Evolutionary conservation across 2,888 invertebrate species (phyloP).

Genomic region (Lasius platythorax): DNA sequence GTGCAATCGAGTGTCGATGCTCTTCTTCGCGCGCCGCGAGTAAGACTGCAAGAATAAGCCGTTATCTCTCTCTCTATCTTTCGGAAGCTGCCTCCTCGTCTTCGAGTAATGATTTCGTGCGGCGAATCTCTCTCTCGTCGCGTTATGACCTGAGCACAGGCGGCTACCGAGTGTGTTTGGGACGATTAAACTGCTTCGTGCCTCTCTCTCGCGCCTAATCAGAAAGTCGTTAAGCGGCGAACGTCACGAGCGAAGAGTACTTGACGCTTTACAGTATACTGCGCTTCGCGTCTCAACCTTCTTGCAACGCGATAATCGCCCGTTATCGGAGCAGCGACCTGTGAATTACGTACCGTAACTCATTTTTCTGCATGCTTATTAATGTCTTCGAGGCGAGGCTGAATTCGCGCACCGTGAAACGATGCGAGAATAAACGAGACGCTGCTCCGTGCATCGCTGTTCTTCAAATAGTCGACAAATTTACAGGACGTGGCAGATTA

Average conservation of each 20-base stretch:
- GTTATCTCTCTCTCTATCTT: constrained; percentile 64
- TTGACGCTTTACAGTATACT: not conserved
- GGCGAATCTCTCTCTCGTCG: constrained; percentile 70
- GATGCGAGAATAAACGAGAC: not conserved
- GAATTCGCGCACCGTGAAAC: not conserved
- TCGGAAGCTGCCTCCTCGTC: constrained; percentile 64
- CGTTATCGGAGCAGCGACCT: constrained; percentile 46
- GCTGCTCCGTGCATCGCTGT: not conserved
- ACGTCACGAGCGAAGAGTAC: constrained; percentile 14
- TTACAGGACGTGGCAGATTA: not conserved
- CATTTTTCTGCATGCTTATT: constrained; percentile 39
- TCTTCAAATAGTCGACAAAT: not conserved
- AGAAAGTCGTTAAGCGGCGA: constrained; percentile 27
- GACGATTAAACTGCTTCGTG: constrained; percentile 34
- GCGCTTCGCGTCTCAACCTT: constrained; percentile 26
- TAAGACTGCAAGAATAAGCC: constrained; percentile 68
- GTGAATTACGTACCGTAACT: constrained; percentile 40
- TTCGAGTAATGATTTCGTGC: constrained; percentile 70
- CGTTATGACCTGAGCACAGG: constrained; percentile 45
- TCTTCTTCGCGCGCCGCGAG: constrained; percentile 49
- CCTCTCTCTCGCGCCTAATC: constrained; percentile 36
- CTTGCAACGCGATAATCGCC: constrained; percentile 33
- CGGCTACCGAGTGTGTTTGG: constrained; percentile 14
- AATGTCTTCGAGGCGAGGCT: constrained; percentile 18
- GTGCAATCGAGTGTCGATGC: constrained; percentile 71